Evolutionary conservation across 2,888 invertebrate species (phyloP), one percentile per base, ranked within the genome.

Genomic region (Plagiodera versicolora): DNA sequence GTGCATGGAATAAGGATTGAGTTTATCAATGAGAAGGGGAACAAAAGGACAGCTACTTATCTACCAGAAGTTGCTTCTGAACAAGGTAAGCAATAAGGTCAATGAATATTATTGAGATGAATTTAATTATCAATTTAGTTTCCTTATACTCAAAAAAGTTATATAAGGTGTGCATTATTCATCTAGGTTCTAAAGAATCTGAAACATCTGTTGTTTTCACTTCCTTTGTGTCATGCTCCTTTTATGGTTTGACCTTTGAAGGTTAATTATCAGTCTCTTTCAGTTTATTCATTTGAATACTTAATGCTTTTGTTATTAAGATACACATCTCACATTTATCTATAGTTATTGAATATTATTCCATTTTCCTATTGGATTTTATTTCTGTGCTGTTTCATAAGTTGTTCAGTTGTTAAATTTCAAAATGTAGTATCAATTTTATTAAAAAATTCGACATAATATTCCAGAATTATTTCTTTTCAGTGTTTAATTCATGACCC

Each of bases 1-100:
- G 87, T 91, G 58, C 98, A 99, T 80, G 99, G 99, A 61, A 98
- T 99, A 75, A 88, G 98, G 57, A 99, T 99, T 72, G 98, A 99
- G 83, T 99, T 98, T 79, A 83, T 90, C 68, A 96, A 92, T 79
- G 97, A 98, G 78, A 89, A 95, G 75, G 92, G 98, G 67, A 89
- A 91, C 74, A 95, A 94, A 79, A 89, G 95, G 76, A 97, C 96
- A 68, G 98, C 99, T 76, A 99, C 99, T 68, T 99, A 98, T 82
- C 85, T 99, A 80, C 99, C 99, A 56, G 95, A 98, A 83, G 98
- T 99, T 71, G 97, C 98, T 70, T 88, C 90, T 56, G 98, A 99
- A 81, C 98, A 99, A 90, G 98, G 97, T 94, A 79, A 64, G 24
- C 24, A 32, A 16, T 50, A 44, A 56, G n/a, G 6, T 55, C n/a